phyloP scores from a whole-genome alignment of 2,888 invertebrate species.

The Leptinotarsa tumamoca region DNA sequence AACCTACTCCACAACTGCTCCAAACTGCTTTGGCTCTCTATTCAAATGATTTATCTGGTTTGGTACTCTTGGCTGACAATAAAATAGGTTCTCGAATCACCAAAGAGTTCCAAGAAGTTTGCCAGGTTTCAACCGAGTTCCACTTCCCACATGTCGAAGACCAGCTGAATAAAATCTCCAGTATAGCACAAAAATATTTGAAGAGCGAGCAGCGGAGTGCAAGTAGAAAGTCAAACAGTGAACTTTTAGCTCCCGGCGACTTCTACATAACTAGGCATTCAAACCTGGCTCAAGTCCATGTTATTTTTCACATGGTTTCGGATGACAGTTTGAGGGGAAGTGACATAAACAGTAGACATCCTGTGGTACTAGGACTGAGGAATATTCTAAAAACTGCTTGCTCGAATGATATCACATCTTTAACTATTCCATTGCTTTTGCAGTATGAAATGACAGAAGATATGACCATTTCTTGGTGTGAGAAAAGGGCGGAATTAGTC shows the following conservation, averaged over 20 bases:
- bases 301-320: conserved; percentile 94
- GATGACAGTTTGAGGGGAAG: conserved; percentile 78
- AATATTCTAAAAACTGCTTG: conserved; percentile 97
- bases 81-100: conserved; percentile 64
- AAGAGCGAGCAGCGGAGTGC: conserved; percentile 51
- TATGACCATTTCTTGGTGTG: conserved; percentile 97
- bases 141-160: conserved; percentile 91
- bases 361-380: conserved; percentile 92
- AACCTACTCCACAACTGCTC: conserved; percentile 81
- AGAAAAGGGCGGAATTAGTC: conserved; percentile 94
- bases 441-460: conserved; percentile 96
- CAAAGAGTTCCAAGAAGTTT: conserved; percentile 75
- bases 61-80: conserved; percentile 83
- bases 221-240: conserved; percentile 63
- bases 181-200: conserved; percentile 57
- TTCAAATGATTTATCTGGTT: conserved; percentile 88
- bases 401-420: conserved; percentile 90
- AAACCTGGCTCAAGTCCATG: conserved; percentile 93
- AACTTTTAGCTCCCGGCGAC: conserved; percentile 83
- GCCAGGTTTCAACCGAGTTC: conserved; percentile 90
- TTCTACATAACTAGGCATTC: conserved; percentile 90
- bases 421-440: conserved; percentile 93
- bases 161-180: conserved; percentile 81
- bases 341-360: conserved; percentile 96
- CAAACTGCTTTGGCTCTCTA: conserved; percentile 95